Percentiles rank a stretch among this genome's conserved stretches.
phyloP scores from a whole-genome alignment of 2,888 invertebrate genomes.

The Drosophila mettleri region DNA sequence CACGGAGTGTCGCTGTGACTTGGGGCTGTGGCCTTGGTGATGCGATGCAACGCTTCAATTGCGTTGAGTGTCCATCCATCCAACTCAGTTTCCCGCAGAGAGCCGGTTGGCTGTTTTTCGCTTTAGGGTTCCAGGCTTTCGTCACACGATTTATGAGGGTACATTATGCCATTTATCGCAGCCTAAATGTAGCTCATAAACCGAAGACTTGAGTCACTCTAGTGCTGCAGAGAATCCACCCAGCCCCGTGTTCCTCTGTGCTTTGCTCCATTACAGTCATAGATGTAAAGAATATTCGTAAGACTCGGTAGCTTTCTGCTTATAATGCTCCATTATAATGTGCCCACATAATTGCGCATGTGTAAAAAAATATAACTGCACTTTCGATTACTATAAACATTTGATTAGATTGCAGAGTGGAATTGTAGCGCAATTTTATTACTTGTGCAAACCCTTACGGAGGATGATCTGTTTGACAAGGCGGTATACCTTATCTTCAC shows the following conservation, averaged over 20 bases:
- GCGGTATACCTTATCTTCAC: too few species aligned
- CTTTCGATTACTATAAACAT: conserved; percentile 50
- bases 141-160: conserved; percentile 76
- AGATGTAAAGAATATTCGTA: conserved; percentile 15
- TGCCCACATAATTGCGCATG: conserved; percentile 32
- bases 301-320: conserved; percentile 23
- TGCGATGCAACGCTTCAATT: conserved; percentile 66
- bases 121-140: conserved; percentile 26
- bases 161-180: conserved; percentile 78
- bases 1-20: conserved; percentile 50
- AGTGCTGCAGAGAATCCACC: conserved; percentile 20
- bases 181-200: conserved; percentile 74
- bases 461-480: not conserved
- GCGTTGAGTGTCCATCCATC: conserved; percentile 49
- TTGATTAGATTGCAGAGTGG: conserved; percentile 3
- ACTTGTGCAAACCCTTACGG: not conserved
- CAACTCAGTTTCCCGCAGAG: conserved; percentile 5
- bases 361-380: conserved; percentile 29
- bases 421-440: conserved; percentile 3
- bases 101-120: not conserved
- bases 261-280: not conserved
- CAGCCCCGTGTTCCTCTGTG: not conserved
- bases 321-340: conserved; percentile 14
- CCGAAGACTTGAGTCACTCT: conserved; percentile 58
- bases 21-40: conserved; percentile 14